A percentile compares a stretch with the other conserved stretches of the same genome.
Conservation (phyloP, 2,797 vertebrate species). For the Cryptoblepharus egeriae region DNA sequence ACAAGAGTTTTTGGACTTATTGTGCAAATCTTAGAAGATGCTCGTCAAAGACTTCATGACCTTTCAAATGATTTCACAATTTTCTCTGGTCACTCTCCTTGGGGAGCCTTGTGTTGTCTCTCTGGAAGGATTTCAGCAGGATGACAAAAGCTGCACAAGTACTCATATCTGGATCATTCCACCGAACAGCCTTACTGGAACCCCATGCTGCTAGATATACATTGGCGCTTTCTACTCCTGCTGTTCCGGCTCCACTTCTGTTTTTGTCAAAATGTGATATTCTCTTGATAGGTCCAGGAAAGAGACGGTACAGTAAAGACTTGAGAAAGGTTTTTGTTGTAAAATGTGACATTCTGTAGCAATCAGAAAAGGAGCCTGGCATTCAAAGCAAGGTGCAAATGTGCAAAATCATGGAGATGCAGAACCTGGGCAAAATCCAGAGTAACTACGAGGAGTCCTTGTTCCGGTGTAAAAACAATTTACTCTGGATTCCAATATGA, state of each 20-base stretch:
- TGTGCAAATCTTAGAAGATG: background rate
- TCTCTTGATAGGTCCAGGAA: background rate
- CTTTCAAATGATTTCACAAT: background rate
- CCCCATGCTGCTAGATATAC: background rate
- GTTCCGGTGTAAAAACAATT: no score
- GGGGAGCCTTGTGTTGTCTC: background rate
- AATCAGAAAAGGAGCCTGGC: background rate
- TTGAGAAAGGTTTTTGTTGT: background rate
- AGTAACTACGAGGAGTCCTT: no score
- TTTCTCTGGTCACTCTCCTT: background rate
- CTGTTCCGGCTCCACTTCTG: background rate
- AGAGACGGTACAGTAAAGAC: background rate
- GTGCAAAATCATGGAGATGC: background rate
- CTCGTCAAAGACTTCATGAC: background rate
- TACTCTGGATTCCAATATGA: no score
- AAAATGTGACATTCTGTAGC: background rate
- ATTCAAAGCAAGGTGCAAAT: background rate
- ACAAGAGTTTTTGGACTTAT: conserved; percentile 1
- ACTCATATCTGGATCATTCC: background rate
- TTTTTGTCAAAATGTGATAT: background rate
- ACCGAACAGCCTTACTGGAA: background rate
- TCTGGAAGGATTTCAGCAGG: background rate
- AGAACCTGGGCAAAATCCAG: no score
- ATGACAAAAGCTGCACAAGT: background rate
- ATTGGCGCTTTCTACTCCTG: background rate